These are phyloP conservation scores for Osmoderma eremita DNA, from an alignment of 2,888 invertebrate species.

Conservation along the genomic window DNA sequence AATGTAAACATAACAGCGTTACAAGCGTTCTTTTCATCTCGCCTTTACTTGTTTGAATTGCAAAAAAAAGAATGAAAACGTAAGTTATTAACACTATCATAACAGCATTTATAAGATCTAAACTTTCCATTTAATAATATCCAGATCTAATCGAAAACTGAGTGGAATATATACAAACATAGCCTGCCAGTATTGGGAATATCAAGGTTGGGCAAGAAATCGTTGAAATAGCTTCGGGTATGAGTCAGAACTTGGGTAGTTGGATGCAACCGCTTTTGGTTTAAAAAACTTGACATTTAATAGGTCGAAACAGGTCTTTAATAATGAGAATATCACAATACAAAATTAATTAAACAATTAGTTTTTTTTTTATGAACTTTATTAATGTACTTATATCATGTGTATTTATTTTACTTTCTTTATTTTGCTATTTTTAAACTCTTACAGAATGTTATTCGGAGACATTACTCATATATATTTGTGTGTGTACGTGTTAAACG, in stretches of 20 bases:
- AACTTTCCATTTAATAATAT: neutral
- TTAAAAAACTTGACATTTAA: no score
- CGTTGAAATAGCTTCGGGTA: slow-evolving; percentile 38
- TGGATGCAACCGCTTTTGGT: no score
- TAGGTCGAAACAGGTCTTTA: no score
- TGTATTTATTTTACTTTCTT: no score
- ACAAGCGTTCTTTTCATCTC: neutral
- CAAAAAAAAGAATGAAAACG: neutral
- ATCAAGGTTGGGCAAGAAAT: slow-evolving; percentile 41
- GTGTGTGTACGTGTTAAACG: no score
- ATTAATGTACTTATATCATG: no score
- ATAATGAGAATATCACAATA: no score
- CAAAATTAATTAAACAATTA: no score
- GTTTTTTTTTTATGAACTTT: no score
- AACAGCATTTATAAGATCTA: neutral
- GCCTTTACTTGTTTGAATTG: neutral
- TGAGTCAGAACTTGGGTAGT: slow-evolving; percentile 32
- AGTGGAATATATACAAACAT: neutral
- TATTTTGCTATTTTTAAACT: no score
- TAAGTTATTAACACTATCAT: slow-evolving; percentile 16
- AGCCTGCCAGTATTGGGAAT: neutral
- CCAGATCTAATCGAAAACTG: neutral
- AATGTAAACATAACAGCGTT: slow-evolving; percentile 34
- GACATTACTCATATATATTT: no score
- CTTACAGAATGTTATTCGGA: no score